Base-by-base conservation (phyloP, 2,888 invertebrate genomes). In the Drosophila neutralis region DNA sequence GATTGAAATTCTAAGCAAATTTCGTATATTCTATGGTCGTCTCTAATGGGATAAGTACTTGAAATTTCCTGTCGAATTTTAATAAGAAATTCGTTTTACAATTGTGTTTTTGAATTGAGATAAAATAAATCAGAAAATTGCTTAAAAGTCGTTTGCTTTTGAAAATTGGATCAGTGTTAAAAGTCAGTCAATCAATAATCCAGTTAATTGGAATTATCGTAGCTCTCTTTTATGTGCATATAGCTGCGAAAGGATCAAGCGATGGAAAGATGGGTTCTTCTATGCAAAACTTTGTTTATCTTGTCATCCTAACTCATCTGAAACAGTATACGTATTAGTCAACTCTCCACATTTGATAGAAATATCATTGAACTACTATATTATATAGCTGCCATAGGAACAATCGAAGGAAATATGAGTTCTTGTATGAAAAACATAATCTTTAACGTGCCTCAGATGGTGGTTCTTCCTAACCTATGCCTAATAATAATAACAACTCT, bases 361-460 rank as follows among this genome's bases (percentile, higher is more conserved):
- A 21, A 7, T 13, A 13, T 13, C 6, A 45, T 45, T 45, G 2
- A 21, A 45, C 13, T 45, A 8, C 4, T 15, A 2, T 15, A 15
- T 24, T 0, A 0, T 24, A 24, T 45, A 8, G 13, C 21, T 21
- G 0, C 1, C 0, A 11, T 2, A 2, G 2, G 42, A 42, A 42
- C 4, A 0, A 21, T 21, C 5, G 11, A 5, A 2, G 2, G 42
- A 42, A 5, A 21, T 5, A 11, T 21, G 5, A 21, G 0, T 21
- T 21, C 0, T 2, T 5, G 10, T 2, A 11, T 21, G 11, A 5
- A 5, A 21, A 11, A 21, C 11, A 40, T n/a, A n/a, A n/a, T 40
- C n/a, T 2, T n/a, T n/a, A n/a, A 0, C 1, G 11, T 21, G n/a
- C 1, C 2, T 6, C 21, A 21, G 5, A 21, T 11, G 11, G 6